These are phyloP conservation scores for Lochmaea capreae DNA, from an alignment of 2,888 invertebrate genomes.

Conservation along the genomic window DNA sequence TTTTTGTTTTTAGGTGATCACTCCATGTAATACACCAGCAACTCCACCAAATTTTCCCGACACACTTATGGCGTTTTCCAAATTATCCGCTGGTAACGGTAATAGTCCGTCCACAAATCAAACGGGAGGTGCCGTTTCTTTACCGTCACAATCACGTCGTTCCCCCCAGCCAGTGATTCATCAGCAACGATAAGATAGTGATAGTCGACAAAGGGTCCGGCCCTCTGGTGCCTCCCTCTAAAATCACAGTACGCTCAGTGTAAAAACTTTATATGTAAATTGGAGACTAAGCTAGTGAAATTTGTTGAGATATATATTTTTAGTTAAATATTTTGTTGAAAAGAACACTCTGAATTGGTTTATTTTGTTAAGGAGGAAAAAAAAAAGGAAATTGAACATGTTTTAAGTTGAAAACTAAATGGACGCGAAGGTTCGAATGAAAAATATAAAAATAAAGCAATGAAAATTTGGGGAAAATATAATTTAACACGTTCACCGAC, in stretches of 20 bases:
- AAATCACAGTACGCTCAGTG: slow-evolving; percentile 50
- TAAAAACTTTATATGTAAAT: slow-evolving; percentile 48
- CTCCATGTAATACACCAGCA: slow-evolving; percentile 94
- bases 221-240: slow-evolving; percentile 17
- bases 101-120: slow-evolving; percentile 67
- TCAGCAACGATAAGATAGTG: slow-evolving; percentile 49
- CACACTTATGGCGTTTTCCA: slow-evolving; percentile 87
- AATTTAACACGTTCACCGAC: slow-evolving; percentile 2
- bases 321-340: slow-evolving; percentile 41
- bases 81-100: slow-evolving; percentile 80
- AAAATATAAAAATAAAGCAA: background rate
- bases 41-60: slow-evolving; percentile 96
- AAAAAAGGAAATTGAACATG: background rate
- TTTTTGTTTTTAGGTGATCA: slow-evolving; percentile 77
- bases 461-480: background rate
- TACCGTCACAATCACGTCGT: slow-evolving; percentile 57
- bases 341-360: slow-evolving; percentile 37
- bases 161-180: slow-evolving; percentile 57
- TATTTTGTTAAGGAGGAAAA: slow-evolving; percentile 1
- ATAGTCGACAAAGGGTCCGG: slow-evolving; percentile 3
- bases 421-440: background rate
- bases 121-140: slow-evolving; percentile 55
- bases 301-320: slow-evolving; percentile 47
- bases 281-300: slow-evolving; percentile 49
- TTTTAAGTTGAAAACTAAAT: slow-evolving; percentile 1